These are phyloP conservation scores for Pterophyllum scalare DNA, from an alignment of 2,113 vertebrate genomes.

Conservation along the genomic window DNA sequence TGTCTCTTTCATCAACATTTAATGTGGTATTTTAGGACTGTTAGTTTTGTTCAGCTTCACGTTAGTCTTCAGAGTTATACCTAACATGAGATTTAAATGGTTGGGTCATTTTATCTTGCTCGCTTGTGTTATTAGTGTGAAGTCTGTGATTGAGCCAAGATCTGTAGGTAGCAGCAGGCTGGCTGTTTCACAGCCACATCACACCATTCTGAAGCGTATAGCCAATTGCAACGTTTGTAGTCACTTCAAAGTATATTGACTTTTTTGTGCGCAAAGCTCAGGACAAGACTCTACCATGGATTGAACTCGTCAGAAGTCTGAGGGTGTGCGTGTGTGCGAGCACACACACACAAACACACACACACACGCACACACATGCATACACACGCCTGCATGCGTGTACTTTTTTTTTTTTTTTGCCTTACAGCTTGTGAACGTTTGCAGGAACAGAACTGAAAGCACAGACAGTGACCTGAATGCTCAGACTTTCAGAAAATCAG, in stretches of 20 bases:
- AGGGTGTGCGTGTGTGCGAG: too few relatives aligned
- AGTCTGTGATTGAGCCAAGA: conserved; percentile 10
- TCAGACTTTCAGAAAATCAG: not conserved
- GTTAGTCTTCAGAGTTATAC: not conserved
- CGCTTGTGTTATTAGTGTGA: not conserved
- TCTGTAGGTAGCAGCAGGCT: conserved; percentile 20
- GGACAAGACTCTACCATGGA: not conserved
- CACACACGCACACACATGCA: not conserved
- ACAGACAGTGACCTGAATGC: not conserved
- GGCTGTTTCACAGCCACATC: conserved; percentile 5
- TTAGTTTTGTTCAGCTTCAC: not conserved
- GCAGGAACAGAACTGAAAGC: conserved; percentile 6
- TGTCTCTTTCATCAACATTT: not conserved
- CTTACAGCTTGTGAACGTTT: conserved; percentile 8
- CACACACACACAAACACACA: not conserved
- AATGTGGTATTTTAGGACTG: not conserved
- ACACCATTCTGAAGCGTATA: conserved; percentile 1
- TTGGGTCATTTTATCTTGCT: not conserved
- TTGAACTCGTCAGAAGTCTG: conserved; percentile 4
- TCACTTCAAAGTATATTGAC: conserved; percentile 2
- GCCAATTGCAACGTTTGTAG: not conserved
- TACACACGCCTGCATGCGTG: not conserved
- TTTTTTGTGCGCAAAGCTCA: conserved; percentile 7
- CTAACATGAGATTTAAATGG: not conserved
- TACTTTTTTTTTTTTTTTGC: not conserved